A percentile compares a stretch with the other conserved stretches of the same genome.
Conservation (phyloP, 2,113 vertebrate species). For the Varanus salvator region DNA sequence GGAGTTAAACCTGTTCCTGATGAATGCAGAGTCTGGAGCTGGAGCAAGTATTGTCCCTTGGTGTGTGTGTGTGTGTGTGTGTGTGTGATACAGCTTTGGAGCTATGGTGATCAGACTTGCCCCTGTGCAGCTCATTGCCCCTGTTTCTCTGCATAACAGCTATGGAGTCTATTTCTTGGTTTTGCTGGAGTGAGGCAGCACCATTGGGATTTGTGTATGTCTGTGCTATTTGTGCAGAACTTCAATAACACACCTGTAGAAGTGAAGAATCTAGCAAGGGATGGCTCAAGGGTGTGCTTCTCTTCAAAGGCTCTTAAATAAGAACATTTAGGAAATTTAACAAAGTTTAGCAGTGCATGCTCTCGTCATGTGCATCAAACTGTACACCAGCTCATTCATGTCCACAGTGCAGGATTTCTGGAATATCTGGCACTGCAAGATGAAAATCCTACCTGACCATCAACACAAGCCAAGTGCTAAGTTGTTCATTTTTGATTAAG, state of each 20-base stretch:
- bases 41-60: not conserved
- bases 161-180: not conserved
- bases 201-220: not conserved
- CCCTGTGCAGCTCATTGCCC: not conserved
- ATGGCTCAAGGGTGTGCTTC: not conserved
- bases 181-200: not conserved
- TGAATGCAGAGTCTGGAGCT: not conserved
- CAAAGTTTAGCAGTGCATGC: not conserved
- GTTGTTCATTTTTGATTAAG: conserved; percentile 60
- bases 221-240: not conserved
- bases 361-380: not conserved
- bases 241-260: not conserved
- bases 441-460: conserved; percentile 56
- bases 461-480: conserved; percentile 51
- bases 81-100: not conserved
- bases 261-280: not conserved
- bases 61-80: not conserved
- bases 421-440: conserved; percentile 50
- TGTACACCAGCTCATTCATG: not conserved
- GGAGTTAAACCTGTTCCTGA: not conserved
- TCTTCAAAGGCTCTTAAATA: not conserved
- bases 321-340: not conserved
- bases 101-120: not conserved
- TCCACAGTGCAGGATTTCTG: not conserved
- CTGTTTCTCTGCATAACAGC: not conserved